phyloP scores from a whole-genome alignment of 2,888 invertebrate species.

The Melipona bicolor region DNA sequence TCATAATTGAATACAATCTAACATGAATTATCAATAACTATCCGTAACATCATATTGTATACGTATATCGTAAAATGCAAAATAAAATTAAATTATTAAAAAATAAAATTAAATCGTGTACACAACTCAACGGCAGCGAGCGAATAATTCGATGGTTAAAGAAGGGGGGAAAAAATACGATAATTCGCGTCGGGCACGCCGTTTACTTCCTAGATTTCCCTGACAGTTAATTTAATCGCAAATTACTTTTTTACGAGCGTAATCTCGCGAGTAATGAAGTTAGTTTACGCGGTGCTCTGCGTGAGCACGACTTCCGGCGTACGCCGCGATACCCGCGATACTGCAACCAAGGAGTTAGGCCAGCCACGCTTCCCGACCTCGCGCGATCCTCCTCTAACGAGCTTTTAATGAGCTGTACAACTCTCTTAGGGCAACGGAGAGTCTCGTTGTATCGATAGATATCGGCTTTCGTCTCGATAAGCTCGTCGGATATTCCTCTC shows the following conservation, averaged over 20 bases:
- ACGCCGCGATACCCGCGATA: slow-evolving; percentile 58
- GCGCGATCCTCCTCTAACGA: slow-evolving; percentile 69
- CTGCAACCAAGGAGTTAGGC: slow-evolving; percentile 41
- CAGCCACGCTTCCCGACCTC: slow-evolving; percentile 28
- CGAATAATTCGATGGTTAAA: not conserved
- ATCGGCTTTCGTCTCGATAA: slow-evolving; percentile 60
- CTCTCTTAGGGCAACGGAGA: slow-evolving; percentile 42
- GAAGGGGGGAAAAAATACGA: not conserved
- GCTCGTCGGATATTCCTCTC: slow-evolving; percentile 35
- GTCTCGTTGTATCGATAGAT: slow-evolving; percentile 65
- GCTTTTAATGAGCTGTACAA: slow-evolving; percentile 76
- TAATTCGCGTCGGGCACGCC: not conserved
- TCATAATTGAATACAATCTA: no score
- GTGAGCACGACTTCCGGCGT: slow-evolving; percentile 43
- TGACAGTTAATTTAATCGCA: slow-evolving; percentile 52
- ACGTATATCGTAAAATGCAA: no score
- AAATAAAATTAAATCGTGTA: no score
- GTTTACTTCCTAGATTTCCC: not conserved
- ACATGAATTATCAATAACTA: no score
- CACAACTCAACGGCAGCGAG: no score
- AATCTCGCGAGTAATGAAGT: slow-evolving; percentile 57
- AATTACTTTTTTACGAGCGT: slow-evolving; percentile 58
- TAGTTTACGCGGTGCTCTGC: slow-evolving; percentile 46
- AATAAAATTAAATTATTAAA: no score
- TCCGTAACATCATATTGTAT: no score